phyloP scores from a whole-genome alignment of 1,140 invertebrate species.

The Steinernema khuongi region DNA sequence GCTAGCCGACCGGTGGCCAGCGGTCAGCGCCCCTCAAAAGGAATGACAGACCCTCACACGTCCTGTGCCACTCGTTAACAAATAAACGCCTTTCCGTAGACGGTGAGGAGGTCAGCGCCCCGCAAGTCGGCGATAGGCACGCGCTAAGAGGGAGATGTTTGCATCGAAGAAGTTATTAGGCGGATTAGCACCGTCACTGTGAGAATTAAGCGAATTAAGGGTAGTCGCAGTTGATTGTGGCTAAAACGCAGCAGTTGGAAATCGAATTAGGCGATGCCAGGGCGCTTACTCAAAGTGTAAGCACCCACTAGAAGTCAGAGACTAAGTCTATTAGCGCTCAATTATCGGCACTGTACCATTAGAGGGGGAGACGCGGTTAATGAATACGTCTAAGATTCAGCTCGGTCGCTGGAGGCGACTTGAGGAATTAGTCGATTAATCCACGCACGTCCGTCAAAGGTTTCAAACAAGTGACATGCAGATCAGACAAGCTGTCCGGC shows the following conservation, averaged over 20 bases:
- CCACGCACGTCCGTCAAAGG: not conserved
- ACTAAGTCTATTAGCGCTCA: not conserved
- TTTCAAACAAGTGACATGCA: no score
- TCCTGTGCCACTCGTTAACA: no score
- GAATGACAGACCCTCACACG: not conserved
- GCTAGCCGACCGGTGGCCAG: no score
- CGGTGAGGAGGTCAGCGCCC: not conserved
- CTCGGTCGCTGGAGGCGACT: not conserved
- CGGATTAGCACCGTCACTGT: not conserved
- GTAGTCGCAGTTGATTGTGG: not conserved
- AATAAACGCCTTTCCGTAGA: no score
- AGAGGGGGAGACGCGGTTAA: not conserved
- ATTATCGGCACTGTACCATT: not conserved
- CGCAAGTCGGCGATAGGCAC: not conserved
- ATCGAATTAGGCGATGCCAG: not conserved
- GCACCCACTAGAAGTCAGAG: not conserved
- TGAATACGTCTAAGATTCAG: not conserved
- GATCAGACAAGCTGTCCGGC: no score
- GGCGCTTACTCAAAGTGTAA: not conserved
- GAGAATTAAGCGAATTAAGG: not conserved
- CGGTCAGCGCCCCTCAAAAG: constrained; percentile 10
- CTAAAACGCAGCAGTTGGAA: not conserved
- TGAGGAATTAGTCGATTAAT: not conserved
- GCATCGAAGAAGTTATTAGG: not conserved
- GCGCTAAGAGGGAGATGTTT: not conserved